These are phyloP conservation scores for Sminthurides bifidus DNA, from an alignment of 1,140 invertebrate genomes.

Conservation along the genomic window DNA sequence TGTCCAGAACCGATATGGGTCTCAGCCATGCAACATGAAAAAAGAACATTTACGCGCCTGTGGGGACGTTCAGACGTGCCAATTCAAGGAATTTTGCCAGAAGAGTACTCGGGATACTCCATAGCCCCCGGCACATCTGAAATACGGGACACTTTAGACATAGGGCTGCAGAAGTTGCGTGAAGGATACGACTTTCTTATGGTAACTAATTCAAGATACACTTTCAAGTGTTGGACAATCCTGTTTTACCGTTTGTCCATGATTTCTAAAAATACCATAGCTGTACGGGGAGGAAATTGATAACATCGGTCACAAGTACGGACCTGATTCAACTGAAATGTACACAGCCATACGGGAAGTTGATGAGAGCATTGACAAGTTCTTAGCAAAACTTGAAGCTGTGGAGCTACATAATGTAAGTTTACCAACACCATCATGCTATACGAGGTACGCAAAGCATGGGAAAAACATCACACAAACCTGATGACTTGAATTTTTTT, in stretches of 20 bases:
- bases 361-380: conserved; percentile 32
- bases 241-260: background rate
- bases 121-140: conserved; percentile 1
- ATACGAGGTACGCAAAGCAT: background rate
- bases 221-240: background rate
- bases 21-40: conserved; percentile 34
- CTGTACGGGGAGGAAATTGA: conserved; percentile 34
- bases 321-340: conserved; percentile 34
- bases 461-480: too few relatives aligned
- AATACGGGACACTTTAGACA: conserved; percentile 10
- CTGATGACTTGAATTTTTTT: background rate
- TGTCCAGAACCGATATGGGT: conserved; percentile 38
- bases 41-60: conserved; percentile 32
- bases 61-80: conserved; percentile 37
- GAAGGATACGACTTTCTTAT: conserved; percentile 18
- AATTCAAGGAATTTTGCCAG: conserved; percentile 34
- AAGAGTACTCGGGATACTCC: conserved; percentile 24
- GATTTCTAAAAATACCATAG: conserved; percentile 12
- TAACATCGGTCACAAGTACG: conserved; percentile 34
- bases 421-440: background rate
- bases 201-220: conserved; percentile 9
- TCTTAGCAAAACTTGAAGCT: conserved; percentile 30
- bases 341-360: conserved; percentile 32
- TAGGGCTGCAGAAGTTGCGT: conserved; percentile 9
- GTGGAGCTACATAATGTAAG: background rate